Evolutionary conservation across 2,797 vertebrate genomes (phyloP).

Genomic region (Acridotheres tristis): DNA sequence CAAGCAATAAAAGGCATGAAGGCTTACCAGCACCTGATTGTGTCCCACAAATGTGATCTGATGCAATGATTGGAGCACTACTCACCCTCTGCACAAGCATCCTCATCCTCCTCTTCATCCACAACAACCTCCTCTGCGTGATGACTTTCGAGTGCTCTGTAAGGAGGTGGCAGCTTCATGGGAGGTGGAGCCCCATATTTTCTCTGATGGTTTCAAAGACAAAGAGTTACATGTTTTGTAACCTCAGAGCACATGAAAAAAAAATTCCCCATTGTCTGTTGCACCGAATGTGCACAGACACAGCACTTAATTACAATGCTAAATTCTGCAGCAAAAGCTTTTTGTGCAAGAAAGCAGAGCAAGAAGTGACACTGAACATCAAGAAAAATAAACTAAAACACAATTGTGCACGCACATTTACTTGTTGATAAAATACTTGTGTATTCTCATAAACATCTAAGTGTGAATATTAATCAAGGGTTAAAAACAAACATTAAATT

Average conservation of each 20-base stretch:
- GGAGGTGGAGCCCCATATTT: slow-evolving; percentile 74
- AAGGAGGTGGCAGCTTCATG: slow-evolving; percentile 81
- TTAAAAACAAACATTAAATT: slow-evolving; percentile 3
- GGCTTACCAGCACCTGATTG: neutral
- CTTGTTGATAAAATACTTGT: neutral
- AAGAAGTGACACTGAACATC: neutral
- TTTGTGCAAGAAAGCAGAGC: neutral
- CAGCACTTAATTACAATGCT: neutral
- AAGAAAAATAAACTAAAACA: neutral
- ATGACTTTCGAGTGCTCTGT: slow-evolving; percentile 48
- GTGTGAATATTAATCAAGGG: neutral
- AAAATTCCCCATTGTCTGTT: neutral
- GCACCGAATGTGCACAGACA: neutral
- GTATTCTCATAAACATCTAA: neutral
- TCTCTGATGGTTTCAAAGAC: slow-evolving; percentile 62
- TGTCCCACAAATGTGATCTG: neutral
- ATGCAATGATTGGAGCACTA: neutral
- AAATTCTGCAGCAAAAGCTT: neutral
- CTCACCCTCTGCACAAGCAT: slow-evolving; percentile 67
- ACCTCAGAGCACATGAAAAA: neutral
- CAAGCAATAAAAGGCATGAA: neutral
- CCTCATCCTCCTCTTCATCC: slow-evolving; percentile 54
- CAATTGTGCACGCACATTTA: neutral
- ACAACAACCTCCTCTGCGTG: neutral
- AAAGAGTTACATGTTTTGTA: neutral